These are phyloP conservation scores for Paracanthobrama guichenoti DNA, from an alignment of 2,113 vertebrate species.

Conservation along the genomic window DNA sequence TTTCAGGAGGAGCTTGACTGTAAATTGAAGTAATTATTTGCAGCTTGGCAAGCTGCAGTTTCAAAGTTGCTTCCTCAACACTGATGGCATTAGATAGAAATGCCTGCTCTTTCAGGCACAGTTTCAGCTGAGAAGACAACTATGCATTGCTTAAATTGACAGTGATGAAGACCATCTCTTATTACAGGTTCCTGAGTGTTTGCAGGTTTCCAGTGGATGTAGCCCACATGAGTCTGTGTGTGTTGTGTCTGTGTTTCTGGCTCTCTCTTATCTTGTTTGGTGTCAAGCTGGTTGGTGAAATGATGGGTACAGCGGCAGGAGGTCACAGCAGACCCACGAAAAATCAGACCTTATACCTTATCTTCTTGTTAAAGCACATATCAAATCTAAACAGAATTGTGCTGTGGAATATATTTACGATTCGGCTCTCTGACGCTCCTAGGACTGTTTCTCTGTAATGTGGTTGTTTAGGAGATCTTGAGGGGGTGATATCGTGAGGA, in stretches of 20 bases:
- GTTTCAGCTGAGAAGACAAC: conserved; percentile 31
- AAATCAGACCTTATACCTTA: conserved; percentile 61
- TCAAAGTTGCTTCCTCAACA: conserved; percentile 7
- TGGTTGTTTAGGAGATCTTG: conserved; percentile 58
- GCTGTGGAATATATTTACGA: conserved; percentile 66
- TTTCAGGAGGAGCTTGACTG: not conserved
- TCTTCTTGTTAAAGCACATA: conserved; percentile 65
- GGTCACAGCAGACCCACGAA: conserved; percentile 57
- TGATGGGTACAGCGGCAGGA: conserved; percentile 65
- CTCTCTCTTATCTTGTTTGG: conserved; percentile 72
- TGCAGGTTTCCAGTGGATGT: conserved; percentile 28
- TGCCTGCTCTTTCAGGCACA: not conserved
- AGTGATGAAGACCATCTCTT: conserved; percentile 44
- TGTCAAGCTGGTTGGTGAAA: conserved; percentile 57
- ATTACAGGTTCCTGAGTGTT: conserved; percentile 23
- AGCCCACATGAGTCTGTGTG: conserved; percentile 64
- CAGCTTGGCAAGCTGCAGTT: not conserved
- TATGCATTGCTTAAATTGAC: conserved; percentile 22
- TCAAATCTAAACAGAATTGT: conserved; percentile 65
- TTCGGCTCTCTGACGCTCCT: conserved; percentile 56
- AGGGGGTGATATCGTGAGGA: conserved; percentile 31
- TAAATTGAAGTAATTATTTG: conserved; percentile 11
- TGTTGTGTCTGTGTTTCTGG: conserved; percentile 60
- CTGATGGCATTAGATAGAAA: conserved; percentile 16
- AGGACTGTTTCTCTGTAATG: conserved; percentile 60